Conservation (phyloP, 2,113 vertebrate genomes). For the Sapayoa aenigma region DNA sequence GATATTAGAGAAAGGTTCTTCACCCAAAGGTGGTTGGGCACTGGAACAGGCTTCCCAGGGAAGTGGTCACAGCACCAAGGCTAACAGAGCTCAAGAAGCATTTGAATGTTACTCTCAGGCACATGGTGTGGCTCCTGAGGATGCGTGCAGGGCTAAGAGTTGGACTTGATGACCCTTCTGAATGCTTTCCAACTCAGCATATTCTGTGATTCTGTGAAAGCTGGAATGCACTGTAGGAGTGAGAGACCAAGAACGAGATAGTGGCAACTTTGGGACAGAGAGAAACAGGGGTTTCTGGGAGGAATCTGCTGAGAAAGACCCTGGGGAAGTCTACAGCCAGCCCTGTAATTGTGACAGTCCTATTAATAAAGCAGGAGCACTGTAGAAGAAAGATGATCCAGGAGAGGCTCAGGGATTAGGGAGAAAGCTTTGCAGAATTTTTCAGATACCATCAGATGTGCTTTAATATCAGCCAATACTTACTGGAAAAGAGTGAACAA, state of each 20-base stretch:
- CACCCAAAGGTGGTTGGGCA: no score
- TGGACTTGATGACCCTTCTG: background rate
- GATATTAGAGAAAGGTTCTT: no score
- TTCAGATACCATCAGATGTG: background rate
- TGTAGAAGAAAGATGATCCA: background rate
- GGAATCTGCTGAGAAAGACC: background rate
- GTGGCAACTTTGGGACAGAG: background rate
- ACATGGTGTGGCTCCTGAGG: no score
- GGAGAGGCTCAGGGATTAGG: slow-evolving; percentile 18
- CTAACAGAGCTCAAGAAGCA: no score
- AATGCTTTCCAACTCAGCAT: background rate
- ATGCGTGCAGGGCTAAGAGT: background rate
- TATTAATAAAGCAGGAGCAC: slow-evolving; percentile 21
- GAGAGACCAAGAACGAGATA: background rate
- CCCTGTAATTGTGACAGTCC: background rate
- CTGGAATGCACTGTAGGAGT: background rate
- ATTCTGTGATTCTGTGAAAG: background rate
- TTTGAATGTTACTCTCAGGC: no score
- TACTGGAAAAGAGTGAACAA: slow-evolving; percentile 2
- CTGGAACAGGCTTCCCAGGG: no score
- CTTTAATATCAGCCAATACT: background rate
- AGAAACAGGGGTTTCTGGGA: background rate
- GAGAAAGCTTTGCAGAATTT: slow-evolving; percentile 28
- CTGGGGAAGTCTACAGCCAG: background rate
- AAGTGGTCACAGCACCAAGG: no score